These are phyloP conservation scores for Pampus argenteus DNA, from an alignment of 2,797 vertebrate species.

Conservation along the genomic window DNA sequence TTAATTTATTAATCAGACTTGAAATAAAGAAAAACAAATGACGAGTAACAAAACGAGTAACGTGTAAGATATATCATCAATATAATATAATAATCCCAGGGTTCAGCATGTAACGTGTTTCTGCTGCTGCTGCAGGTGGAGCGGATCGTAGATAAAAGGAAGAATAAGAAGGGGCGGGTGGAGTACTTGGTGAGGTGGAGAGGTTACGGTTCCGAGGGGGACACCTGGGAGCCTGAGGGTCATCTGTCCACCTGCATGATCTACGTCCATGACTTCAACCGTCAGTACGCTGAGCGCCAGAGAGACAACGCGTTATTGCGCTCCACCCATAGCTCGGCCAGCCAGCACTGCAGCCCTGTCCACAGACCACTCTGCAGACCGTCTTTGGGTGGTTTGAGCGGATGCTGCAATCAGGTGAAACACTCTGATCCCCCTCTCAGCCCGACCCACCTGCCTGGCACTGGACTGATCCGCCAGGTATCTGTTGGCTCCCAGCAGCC, in stretches of 20 bases:
- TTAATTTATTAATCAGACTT: no score
- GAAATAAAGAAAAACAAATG: no score
- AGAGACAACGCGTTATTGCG: conserved; percentile 85
- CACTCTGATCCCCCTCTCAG: not conserved
- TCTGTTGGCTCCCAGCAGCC: conserved; percentile 75
- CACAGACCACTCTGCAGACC: conserved; percentile 88
- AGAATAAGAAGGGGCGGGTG: conserved; percentile 92
- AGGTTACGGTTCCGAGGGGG: conserved; percentile 92
- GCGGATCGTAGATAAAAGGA: conserved; percentile 92
- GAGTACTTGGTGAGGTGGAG: conserved; percentile 97
- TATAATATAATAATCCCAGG: no score
- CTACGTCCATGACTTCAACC: conserved; percentile 95
- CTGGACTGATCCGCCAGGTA: conserved; percentile 65
- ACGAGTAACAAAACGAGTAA: no score
- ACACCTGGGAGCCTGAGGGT: conserved; percentile 96
- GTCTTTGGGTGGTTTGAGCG: not conserved
- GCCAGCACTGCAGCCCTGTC: conserved; percentile 81
- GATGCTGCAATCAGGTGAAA: conserved; percentile 1
- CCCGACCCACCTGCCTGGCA: not conserved
- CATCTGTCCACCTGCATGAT: conserved; percentile 94
- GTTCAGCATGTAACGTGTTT: no score
- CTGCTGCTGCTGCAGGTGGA: conserved; percentile 87
- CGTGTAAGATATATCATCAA: no score
- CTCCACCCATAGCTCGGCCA: conserved; percentile 89
- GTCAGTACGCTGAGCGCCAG: conserved; percentile 84